Base-by-base conservation (phyloP, 35 echinoderm and acorn worm genomes). In the Patiria miniata region DNA sequence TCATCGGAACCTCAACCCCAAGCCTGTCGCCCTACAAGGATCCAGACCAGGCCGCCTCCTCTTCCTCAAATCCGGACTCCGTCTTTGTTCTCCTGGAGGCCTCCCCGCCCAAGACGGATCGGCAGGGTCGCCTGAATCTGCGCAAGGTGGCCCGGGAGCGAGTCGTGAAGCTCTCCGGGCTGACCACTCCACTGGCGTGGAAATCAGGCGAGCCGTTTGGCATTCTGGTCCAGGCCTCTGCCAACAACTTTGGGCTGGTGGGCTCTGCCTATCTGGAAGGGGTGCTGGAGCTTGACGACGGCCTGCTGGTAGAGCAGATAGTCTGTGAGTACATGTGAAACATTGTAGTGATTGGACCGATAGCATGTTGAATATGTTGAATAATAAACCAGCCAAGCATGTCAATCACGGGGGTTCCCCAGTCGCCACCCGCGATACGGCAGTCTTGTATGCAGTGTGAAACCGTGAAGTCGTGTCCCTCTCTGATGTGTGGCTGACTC, bases 121-220 rank as follows among this genome's bases (percentile, higher is more conserved):
- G 47, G 10, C 79, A 91, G 16, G 95, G 95, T 1, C 86, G 69
- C 10, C 76, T 88, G 0, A 65, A 82, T 22, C 81, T 94, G 15
- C 81, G 92, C 52, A 90, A 98, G 37, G 87, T 89, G 18, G 86
- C 92, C 0, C 39, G 78, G 37, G 92, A 98, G 23, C 81, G 83
- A 42, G 91, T 93, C 0, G 92, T 98, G 30, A 98, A 94, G 40
- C 83, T 98, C 8, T 98, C 95, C 2, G 88, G 88, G 19, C 68
- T 98, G 82, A 89, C 95, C 19, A 87, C 82, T 8, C 95, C 95
- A 14, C 57, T 98, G 22, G 95, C 95, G 0, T 98, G 95, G 95
- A 98, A 94, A 57, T 89, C 95, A 1, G 95, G 95, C 1, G 86
- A 98, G 78, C 95, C 95, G 36, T 98, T 98, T 47, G 95, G 95